phyloP scores from a whole-genome alignment of 2,797 vertebrate genomes.

The Hirundo rustica region DNA sequence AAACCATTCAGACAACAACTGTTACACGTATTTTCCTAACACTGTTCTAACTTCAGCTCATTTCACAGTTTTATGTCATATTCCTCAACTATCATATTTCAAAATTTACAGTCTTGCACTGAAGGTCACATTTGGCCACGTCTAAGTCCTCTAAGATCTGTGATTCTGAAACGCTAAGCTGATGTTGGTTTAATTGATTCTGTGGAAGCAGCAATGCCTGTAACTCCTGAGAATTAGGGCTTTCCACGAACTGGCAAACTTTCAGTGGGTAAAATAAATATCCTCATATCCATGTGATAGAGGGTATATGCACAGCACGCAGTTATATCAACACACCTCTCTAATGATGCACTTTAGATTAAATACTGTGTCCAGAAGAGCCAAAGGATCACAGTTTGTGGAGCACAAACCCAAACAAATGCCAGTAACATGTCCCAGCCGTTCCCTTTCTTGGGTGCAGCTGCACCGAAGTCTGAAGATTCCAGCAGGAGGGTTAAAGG shows the following conservation, averaged over 20 bases:
- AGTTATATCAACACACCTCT: neutral
- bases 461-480: neutral
- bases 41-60: neutral
- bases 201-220: neutral
- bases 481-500: neutral
- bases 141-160: neutral
- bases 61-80: neutral
- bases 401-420: neutral
- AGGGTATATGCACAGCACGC: neutral
- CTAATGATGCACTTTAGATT: neutral
- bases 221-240: slow-evolving; percentile 8
- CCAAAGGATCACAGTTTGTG: neutral
- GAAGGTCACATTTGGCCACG: neutral
- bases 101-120: neutral
- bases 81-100: neutral
- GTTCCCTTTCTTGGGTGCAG: no score
- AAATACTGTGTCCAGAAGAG: neutral
- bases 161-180: neutral
- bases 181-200: slow-evolving; percentile 41
- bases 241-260: slow-evolving; percentile 8
- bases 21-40: neutral
- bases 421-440: neutral
- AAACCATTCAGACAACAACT: neutral
- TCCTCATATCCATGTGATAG: neutral
- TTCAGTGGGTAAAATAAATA: slow-evolving; percentile 30